Base-by-base conservation (phyloP, 2,797 vertebrate genomes). In the Clarias laeviceps region DNA sequence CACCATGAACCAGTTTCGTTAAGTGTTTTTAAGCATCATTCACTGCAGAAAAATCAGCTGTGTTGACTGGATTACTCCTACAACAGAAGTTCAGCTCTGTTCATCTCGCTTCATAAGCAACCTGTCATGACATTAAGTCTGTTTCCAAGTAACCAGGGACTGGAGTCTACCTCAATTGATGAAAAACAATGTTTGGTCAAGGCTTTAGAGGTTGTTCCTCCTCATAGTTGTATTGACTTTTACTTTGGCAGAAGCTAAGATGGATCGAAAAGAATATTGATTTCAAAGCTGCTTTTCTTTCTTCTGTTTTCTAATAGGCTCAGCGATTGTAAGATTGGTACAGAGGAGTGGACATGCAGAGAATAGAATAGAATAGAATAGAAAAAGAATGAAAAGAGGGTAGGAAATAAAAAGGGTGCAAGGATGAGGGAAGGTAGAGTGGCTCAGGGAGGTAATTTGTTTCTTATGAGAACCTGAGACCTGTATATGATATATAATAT, bases 381-480 rank as follows among this genome's bases (percentile, higher is more conserved):
- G 69, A 73, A 73, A 32, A 86, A 69, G 64, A 82, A 65, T 84
- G 86, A 90, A 90, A 87, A 88, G 91, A 91, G 91, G 89, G 91
- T 91, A 89, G 87, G 88, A 90, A 89, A 54, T 54, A 54, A 83
- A 89, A 45, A 54, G 78, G 37, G 0, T 70, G 72, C 74, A 18
- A 85, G 22, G 85, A 91, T 45, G 88, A 86, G 86, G 69, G 69
- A 50, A 59, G 62, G 64, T 34, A 83, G 88, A 85, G 85, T 76
- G n/a, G 66, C 79, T 88, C 85, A 86, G 73, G 62, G 79, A 72
- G 37, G 62, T 89, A 83, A 88, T 90, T 76, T 87, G 57, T 84
- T 84, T 72, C 69, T 22, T 34, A 79, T 72, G 74, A 85, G 40
- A 80, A 65, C 73, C 70, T 29, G 76, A 29, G 76, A 62, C 24